Base-by-base conservation (phyloP, 2,888 invertebrate species). In the Villa cingulata region DNA sequence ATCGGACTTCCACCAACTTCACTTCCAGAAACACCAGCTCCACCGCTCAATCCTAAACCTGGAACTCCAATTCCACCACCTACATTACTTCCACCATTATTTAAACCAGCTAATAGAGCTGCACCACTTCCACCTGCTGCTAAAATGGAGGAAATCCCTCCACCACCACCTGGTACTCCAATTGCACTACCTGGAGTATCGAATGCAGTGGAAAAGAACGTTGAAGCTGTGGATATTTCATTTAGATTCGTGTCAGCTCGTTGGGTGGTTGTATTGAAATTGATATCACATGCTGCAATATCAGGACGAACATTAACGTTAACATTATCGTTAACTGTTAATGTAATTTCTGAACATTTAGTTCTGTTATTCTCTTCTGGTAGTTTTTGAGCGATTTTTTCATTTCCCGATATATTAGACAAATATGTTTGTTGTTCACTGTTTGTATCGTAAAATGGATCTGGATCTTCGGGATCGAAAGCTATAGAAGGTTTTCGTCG, bases 381-480 rank as follows among this genome's bases (percentile, higher is more conserved):
- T 37, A 37, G 23, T 6, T 16, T 27, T 9, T 37, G 10, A 17
- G 43, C 10, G 14, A 37, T 34, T 14, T 29, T 2, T 27, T 34
- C 29, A 40, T 34, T 41, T 23, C 16, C 41, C 3, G 45, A 32
- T 41, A 18, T 10, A 44, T 15, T 32, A 3, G 49, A 37, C 37
- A 20, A 12, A 44, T 15, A 32, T 7, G 15, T 18, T 2, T 34
- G 36, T 34, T 36, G 27, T 15, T 36, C 18, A 10, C 17, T 14
- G 2, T 15, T 16, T 14, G 17, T 12, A 20, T 16, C 6, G 27
- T 50, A 47, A 23, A 50, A 42, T 7, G 54, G 52, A 43, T 54
- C 54, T 12, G 54, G 54, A 47, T 54, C 52, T 16, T 51, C 37
- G 3, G 54, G 54, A 45, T 54, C 54, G 20, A 37, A 34, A 16